phyloP scores from a whole-genome alignment of 2,888 invertebrate species.

The Spilosoma lubricipeda region DNA sequence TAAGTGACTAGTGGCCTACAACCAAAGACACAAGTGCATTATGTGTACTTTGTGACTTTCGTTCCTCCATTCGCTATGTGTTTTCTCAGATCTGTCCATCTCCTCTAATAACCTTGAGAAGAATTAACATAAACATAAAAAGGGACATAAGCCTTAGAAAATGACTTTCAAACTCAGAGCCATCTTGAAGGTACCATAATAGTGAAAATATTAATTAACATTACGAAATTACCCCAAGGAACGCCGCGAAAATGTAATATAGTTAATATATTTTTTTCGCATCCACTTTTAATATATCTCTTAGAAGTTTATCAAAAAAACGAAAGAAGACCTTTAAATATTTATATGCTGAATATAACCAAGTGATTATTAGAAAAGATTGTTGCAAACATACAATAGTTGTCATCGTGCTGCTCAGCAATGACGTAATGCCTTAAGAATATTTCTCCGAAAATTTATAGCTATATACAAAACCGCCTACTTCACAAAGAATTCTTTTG shows the following conservation, averaged over 20 bases:
- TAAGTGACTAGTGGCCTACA: too few relatives aligned
- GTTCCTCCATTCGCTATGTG: not conserved
- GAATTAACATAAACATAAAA: not conserved
- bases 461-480: constrained; percentile 9
- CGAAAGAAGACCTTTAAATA: not conserved
- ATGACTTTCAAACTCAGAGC: not conserved
- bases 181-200: not conserved
- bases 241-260: not conserved
- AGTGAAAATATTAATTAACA: constrained; percentile 5
- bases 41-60: not conserved
- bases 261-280: too few relatives aligned
- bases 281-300: too few relatives aligned
- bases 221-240: constrained; percentile 3
- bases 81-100: not conserved
- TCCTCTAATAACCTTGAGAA: not conserved
- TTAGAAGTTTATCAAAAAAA: not conserved
- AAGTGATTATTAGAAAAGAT: not conserved
- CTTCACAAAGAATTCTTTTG: constrained; percentile 41
- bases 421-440: not conserved
- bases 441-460: not conserved
- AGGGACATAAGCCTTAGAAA: not conserved
- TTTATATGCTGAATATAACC: not conserved
- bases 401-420: not conserved
- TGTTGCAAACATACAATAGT: not conserved
- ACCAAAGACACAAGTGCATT: not conserved